These are phyloP conservation scores for Varanus komodoensis DNA, from an alignment of 2,113 vertebrate genomes.

Conservation along the genomic window DNA sequence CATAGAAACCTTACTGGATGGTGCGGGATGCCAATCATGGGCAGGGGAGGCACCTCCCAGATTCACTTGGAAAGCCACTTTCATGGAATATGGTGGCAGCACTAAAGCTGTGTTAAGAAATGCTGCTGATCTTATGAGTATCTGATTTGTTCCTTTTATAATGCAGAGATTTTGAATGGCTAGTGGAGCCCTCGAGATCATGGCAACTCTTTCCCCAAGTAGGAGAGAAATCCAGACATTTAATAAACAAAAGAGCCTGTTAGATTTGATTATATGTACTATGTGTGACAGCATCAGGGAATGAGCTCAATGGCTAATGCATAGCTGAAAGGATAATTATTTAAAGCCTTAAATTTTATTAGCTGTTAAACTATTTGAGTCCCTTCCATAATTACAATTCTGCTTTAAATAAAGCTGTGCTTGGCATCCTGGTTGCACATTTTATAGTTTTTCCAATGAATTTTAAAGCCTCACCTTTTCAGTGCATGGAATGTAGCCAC, in stretches of 20 bases:
- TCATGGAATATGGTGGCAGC: not conserved
- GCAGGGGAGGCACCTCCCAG: not conserved
- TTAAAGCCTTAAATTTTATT: slow-evolving; percentile 29
- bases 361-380: slow-evolving; percentile 50
- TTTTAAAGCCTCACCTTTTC: slow-evolving; percentile 73
- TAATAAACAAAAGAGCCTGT: slow-evolving; percentile 11
- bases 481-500: slow-evolving; percentile 64
- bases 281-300: slow-evolving; percentile 23
- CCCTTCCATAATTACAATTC: slow-evolving; percentile 45
- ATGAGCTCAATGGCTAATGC: slow-evolving; percentile 26
- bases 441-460: slow-evolving; percentile 71
- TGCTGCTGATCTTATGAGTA: not conserved
- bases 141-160: not conserved
- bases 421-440: slow-evolving; percentile 57
- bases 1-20: not conserved
- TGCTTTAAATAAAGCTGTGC: slow-evolving; percentile 67
- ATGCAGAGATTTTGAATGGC: not conserved
- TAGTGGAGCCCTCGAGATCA: not conserved
- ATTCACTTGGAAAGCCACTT: not conserved
- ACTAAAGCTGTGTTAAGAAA: not conserved
- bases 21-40: not conserved
- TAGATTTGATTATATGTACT: slow-evolving; percentile 32
- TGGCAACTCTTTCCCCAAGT: not conserved
- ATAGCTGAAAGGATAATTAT: slow-evolving; percentile 37
- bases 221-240: not conserved